Conservation (phyloP, 2,113 vertebrate genomes). For the Haliaeetus leucogaster region DNA sequence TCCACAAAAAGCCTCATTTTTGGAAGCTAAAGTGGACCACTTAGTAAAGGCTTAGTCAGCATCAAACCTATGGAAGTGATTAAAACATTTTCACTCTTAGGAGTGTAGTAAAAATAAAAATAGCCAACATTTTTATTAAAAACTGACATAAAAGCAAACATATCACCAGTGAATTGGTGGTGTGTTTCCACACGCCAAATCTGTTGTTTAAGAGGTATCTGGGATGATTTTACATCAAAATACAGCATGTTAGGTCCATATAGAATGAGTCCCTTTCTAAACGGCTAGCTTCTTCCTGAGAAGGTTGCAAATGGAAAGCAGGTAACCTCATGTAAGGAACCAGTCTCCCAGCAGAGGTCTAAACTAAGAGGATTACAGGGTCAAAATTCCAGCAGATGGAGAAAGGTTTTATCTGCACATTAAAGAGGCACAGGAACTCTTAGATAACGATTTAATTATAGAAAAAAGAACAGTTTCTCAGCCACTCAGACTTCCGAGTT, state of each 20-base stretch:
- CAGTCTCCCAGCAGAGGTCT: neutral
- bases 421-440: neutral
- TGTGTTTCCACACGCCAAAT: neutral
- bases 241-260: neutral
- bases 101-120: neutral
- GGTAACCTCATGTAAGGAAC: neutral
- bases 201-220: neutral
- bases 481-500: neutral
- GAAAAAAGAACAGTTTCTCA: neutral
- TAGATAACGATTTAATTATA: neutral
- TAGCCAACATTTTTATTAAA: neutral
- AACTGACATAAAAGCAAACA: neutral
- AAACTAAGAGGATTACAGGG: constrained; percentile 55
- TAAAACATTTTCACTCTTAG: neutral
- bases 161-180: neutral
- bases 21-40: neutral
- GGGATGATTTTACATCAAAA: neutral
- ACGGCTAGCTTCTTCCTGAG: neutral
- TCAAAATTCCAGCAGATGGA: constrained; percentile 45
- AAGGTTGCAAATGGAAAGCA: neutral
- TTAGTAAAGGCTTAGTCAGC: constrained; percentile 29
- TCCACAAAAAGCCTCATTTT: constrained; percentile 28
- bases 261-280: neutral
- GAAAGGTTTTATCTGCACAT: constrained; percentile 25
- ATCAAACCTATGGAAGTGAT: neutral